Percentiles rank a stretch among this genome's conserved stretches.
phyloP scores from a whole-genome alignment of 2,797 vertebrate genomes.

The Sparidentex hasta region DNA sequence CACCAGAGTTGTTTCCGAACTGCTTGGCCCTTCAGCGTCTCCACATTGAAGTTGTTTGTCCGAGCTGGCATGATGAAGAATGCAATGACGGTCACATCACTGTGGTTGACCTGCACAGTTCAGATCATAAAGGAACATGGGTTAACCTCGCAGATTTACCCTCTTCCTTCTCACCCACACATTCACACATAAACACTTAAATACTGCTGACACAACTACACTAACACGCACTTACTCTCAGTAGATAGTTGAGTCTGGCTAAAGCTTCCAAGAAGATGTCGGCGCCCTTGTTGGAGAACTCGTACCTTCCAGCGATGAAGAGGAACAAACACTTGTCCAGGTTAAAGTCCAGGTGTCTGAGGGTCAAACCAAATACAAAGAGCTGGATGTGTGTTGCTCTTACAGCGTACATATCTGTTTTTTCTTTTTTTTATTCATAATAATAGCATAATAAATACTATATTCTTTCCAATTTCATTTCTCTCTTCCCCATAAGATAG shows the following conservation, averaged over 20 bases:
- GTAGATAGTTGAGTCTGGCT: conserved; percentile 94
- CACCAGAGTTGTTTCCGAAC: conserved; percentile 96
- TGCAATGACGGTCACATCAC: conserved; percentile 90
- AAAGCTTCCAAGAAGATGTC: conserved; percentile 94
- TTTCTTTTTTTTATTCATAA: neutral
- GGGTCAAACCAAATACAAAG: conserved; percentile 23
- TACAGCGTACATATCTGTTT: neutral
- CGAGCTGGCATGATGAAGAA: conserved; percentile 97
- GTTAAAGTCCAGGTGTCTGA: conserved; percentile 93
- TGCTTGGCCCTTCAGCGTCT: conserved; percentile 94
- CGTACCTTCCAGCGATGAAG: conserved; percentile 95
- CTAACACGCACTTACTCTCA: conserved; percentile 84
- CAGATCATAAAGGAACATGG: neutral
- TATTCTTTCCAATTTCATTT: neutral
- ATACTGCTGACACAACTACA: neutral
- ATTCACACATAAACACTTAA: neutral
- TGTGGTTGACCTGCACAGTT: conserved; percentile 90
- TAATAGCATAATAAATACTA: neutral
- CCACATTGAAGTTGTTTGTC: conserved; percentile 97
- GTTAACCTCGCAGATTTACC: too few species aligned
- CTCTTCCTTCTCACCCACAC: neutral
- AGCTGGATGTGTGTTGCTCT: neutral
- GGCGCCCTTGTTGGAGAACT: conserved; percentile 95
- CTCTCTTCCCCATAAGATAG: neutral
- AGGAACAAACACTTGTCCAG: conserved; percentile 95